phyloP scores from a whole-genome alignment of 92 coral and sea anemone species.

The Bergia sp. region DNA sequence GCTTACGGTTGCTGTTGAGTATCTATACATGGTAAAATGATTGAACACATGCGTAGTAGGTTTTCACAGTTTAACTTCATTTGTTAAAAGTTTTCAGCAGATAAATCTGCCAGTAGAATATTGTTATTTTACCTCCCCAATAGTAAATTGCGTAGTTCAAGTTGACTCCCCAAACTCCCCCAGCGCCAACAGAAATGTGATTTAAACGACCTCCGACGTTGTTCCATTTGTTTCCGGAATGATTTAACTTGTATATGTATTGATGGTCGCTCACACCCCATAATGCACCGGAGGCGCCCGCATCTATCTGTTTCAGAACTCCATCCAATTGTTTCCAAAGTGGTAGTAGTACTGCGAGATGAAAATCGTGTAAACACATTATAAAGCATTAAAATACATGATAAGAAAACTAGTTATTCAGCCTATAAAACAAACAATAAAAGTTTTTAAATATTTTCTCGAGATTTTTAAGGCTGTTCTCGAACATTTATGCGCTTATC shows the following conservation, averaged over 20 bases:
- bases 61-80: not conserved
- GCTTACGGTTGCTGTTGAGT: no score
- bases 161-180: not conserved
- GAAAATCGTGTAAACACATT: no score
- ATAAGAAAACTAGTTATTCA: no score
- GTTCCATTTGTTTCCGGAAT: not conserved
- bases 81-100: not conserved
- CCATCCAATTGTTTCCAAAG: not conserved
- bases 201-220: not conserved
- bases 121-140: not conserved
- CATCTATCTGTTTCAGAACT: not conserved
- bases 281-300: conserved; percentile 3
- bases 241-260: not conserved
- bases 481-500: no score
- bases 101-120: not conserved
- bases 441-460: no score
- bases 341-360: not conserved
- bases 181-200: not conserved
- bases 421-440: no score
- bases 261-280: not conserved
- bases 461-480: no score
- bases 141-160: not conserved
- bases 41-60: no score
- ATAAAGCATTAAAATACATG: no score
- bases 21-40: no score